Conservation (phyloP, 2,797 vertebrate species). For the Channallabes apus region DNA sequence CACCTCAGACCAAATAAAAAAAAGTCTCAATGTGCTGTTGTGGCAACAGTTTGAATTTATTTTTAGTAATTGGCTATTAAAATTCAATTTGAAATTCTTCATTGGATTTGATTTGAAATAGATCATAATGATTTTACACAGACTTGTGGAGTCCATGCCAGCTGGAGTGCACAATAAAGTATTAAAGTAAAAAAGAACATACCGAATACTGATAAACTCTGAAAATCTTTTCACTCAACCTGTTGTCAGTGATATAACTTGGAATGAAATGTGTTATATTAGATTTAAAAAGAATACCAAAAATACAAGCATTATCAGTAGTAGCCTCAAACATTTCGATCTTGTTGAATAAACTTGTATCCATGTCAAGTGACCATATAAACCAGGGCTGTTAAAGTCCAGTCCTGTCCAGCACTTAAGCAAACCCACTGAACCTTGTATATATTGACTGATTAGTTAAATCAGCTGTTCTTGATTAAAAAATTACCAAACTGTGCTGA, state of each 20-base stretch:
- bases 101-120: background rate
- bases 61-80: too few species aligned
- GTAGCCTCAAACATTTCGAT: background rate
- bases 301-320: background rate
- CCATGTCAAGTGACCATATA: background rate
- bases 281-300: too few species aligned
- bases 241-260: background rate
- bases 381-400: background rate
- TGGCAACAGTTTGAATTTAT: too few species aligned
- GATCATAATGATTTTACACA: background rate
- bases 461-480: too few species aligned
- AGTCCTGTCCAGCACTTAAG: too few species aligned
- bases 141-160: too few species aligned
- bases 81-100: too few species aligned
- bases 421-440: too few species aligned
- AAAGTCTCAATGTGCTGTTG: too few species aligned
- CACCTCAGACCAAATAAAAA: too few species aligned
- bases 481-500: too few species aligned
- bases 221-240: background rate
- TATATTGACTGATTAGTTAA: too few species aligned
- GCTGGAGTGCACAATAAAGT: background rate
- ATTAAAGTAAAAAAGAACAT: background rate
- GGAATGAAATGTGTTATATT: background rate
- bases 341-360: background rate
- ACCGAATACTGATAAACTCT: background rate